Conservation (phyloP, 2,797 vertebrate species). For the Myripristis murdjan region DNA sequence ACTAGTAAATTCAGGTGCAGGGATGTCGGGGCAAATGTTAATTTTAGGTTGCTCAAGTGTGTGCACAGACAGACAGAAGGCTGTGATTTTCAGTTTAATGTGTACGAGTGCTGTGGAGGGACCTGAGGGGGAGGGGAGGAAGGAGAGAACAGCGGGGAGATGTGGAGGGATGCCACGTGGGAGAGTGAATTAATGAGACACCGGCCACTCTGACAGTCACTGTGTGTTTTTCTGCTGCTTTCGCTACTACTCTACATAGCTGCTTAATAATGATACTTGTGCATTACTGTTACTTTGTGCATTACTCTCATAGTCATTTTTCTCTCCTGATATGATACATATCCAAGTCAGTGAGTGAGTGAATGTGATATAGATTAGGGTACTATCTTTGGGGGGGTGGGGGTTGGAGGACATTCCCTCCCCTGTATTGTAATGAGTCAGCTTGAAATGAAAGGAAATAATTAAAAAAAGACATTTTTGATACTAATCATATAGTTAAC, state of each 20-base stretch:
- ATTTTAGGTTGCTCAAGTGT: slow-evolving; percentile 8
- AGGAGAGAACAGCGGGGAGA: slow-evolving; percentile 46
- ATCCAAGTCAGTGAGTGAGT: neutral
- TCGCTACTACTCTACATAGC: slow-evolving; percentile 10
- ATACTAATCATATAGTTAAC: too few relatives aligned
- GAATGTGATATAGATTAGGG: too few relatives aligned
- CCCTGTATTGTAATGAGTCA: too few relatives aligned
- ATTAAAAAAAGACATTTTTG: too few relatives aligned
- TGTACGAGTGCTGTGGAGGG: slow-evolving; percentile 30
- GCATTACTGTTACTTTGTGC: neutral
- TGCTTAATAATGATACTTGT: slow-evolving; percentile 14
- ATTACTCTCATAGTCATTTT: slow-evolving; percentile 7
- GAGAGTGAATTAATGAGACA: slow-evolving; percentile 77
- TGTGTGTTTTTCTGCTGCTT: slow-evolving; percentile 42
- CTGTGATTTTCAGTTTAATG: slow-evolving; percentile 44
- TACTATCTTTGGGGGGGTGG: too few relatives aligned
- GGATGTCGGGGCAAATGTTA: slow-evolving; percentile 33
- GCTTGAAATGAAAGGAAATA: too few relatives aligned
- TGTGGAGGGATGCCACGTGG: slow-evolving; percentile 69
- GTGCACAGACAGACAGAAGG: slow-evolving; percentile 6
- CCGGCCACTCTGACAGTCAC: slow-evolving; percentile 57
- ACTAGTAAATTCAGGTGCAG: too few relatives aligned
- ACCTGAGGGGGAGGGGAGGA: neutral
- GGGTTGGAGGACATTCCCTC: too few relatives aligned
- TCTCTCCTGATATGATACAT: neutral